Conservation (phyloP, 2,888 invertebrate species). For the Ormyrus thymus region DNA sequence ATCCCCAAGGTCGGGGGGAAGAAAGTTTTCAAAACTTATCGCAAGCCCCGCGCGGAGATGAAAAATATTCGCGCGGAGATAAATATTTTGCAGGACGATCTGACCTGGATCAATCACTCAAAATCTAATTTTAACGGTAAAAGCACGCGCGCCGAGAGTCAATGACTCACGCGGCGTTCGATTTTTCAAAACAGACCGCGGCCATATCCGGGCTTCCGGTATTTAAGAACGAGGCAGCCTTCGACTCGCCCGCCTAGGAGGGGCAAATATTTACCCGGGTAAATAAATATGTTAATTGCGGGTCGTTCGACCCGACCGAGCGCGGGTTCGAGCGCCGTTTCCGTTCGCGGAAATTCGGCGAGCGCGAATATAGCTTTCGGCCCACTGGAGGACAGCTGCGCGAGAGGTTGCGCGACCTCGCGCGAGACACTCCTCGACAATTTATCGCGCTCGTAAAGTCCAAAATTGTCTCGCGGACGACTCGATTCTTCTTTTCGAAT, state of each 20-base stretch:
- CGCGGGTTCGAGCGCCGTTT: not conserved
- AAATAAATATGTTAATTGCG: slow-evolving; percentile 28
- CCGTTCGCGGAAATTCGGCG: not conserved
- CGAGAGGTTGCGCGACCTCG: not conserved
- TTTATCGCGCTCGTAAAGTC: slow-evolving; percentile 41
- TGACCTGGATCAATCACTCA: no score
- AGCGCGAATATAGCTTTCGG: not conserved
- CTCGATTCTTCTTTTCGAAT: slow-evolving; percentile 3
- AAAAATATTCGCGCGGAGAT: no score
- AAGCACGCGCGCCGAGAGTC: not conserved
- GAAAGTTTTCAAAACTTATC: no score
- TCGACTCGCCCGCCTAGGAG: not conserved
- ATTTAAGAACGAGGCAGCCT: slow-evolving; percentile 10
- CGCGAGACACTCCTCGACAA: not conserved
- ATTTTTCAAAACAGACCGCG: not conserved
- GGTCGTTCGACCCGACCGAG: slow-evolving; percentile 1
- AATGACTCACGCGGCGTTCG: not conserved
- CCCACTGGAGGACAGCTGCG: not conserved
- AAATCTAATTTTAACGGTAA: no score
- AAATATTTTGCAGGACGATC: no score
- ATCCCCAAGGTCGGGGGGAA: no score
- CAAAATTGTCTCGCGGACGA: slow-evolving; percentile 12
- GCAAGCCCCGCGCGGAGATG: no score
- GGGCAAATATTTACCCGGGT: slow-evolving; percentile 1
- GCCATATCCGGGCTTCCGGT: slow-evolving; percentile 17